A percentile compares a stretch with the other conserved stretches of the same genome.
These are phyloP conservation scores for Tenthredo amoena DNA, from an alignment of 2,888 invertebrate genomes.

Conservation along the genomic window DNA sequence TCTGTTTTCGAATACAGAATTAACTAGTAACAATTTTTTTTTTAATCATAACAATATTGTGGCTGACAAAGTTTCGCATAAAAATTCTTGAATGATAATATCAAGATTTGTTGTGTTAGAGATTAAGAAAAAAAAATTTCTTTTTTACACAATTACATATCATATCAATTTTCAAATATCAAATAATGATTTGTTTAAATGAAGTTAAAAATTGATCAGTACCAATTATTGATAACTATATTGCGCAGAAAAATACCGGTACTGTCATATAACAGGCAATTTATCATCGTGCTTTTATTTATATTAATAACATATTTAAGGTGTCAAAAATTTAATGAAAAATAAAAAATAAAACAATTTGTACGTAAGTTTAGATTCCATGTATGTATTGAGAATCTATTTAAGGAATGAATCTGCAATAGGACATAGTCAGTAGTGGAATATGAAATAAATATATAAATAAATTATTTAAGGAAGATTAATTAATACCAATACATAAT, in stretches of 20 bases:
- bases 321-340: background rate
- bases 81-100: background rate
- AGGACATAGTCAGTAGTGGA: background rate
- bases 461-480: conserved; percentile 14
- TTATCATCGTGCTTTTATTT: background rate
- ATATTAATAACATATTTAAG: too few species aligned
- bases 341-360: background rate
- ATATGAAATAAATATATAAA: background rate
- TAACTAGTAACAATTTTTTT: conserved; percentile 25
- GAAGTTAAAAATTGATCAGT: conserved; percentile 33
- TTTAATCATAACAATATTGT: background rate
- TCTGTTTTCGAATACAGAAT: background rate
- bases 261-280: background rate
- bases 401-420: background rate
- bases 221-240: background rate
- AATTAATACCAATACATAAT: background rate
- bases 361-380: conserved; percentile 16
- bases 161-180: background rate
- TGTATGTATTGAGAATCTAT: background rate
- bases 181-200: background rate
- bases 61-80: background rate
- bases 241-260: background rate
- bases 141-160: background rate
- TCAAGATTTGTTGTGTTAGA: background rate
- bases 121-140: background rate